phyloP scores from a whole-genome alignment of 2,113 vertebrate genomes.

The Neopipo cinnamomea region DNA sequence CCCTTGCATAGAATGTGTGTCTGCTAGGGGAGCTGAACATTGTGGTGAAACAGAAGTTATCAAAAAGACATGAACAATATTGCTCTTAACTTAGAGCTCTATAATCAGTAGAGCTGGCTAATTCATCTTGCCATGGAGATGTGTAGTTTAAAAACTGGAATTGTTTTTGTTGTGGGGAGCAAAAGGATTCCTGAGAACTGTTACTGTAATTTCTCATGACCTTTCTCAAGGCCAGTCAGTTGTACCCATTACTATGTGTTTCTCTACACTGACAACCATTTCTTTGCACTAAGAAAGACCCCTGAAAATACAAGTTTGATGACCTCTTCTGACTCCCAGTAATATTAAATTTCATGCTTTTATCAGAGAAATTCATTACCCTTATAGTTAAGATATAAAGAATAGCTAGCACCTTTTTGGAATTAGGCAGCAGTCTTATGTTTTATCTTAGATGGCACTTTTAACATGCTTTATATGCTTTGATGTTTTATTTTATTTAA shows the following conservation, averaged over 20 bases:
- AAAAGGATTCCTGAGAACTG: not conserved
- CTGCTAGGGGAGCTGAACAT: fast-evolving
- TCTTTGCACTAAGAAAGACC: not conserved
- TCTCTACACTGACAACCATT: not conserved
- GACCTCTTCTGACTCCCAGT: not conserved
- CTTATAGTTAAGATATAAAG: not conserved
- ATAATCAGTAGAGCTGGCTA: not conserved
- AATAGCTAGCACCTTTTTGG: not conserved
- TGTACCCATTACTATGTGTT: not conserved
- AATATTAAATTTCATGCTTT: not conserved
- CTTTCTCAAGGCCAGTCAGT: not conserved
- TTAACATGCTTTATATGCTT: not conserved
- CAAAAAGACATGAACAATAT: not conserved
- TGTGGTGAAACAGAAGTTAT: not conserved
- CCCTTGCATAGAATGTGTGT: fast-evolving
- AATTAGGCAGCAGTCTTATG: not conserved
- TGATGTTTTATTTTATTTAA: slow-evolving; percentile 31
- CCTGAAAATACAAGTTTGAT: not conserved
- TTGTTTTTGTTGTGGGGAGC: not conserved
- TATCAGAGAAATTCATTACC: slow-evolving; percentile 1
- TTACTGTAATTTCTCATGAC: not conserved
- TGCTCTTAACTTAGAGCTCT: not conserved
- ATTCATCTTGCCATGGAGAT: not conserved
- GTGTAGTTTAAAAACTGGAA: not conserved
- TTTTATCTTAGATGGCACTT: not conserved